A percentile compares a stretch with the other conserved stretches of the same genome.
phyloP scores from a whole-genome alignment of 2,113 vertebrate species.

The Neotoma lepida region DNA sequence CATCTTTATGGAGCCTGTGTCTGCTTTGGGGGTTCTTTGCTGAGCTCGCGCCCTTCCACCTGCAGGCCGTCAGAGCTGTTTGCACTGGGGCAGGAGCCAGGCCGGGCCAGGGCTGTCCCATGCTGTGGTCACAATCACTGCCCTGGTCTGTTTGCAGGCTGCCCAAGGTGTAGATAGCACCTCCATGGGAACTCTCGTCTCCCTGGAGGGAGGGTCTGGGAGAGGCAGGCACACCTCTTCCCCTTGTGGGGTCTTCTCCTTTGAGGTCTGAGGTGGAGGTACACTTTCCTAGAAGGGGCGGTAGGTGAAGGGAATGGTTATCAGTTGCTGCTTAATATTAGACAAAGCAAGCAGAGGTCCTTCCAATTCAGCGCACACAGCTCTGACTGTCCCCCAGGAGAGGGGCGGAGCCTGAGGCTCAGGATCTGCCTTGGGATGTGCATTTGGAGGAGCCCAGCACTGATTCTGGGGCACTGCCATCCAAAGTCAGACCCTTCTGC shows the following conservation, averaged over 20 bases:
- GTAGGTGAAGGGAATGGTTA: background rate
- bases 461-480: background rate
- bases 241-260: slow-evolving; percentile 16
- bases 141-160: background rate
- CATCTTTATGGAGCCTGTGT: slow-evolving; percentile 49
- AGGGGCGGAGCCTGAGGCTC: background rate
- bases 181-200: background rate
- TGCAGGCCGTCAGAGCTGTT: slow-evolving; percentile 58
- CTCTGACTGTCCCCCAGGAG: slow-evolving; percentile 36
- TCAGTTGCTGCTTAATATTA: background rate
- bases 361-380: slow-evolving; percentile 6
- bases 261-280: background rate
- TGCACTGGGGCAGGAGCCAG: background rate
- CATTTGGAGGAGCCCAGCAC: background rate
- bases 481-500: slow-evolving; percentile 29
- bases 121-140: rapidly evolving
- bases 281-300: background rate
- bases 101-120: rapidly evolving
- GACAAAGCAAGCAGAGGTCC: background rate
- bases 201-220: background rate
- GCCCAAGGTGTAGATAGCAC: background rate
- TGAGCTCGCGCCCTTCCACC: background rate
- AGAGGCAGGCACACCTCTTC: background rate
- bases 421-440: background rate
- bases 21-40: slow-evolving; percentile 51